Evolutionary conservation across 2,888 invertebrate genomes (phyloP).

Genomic region (Troglohyphantes excavatus): DNA sequence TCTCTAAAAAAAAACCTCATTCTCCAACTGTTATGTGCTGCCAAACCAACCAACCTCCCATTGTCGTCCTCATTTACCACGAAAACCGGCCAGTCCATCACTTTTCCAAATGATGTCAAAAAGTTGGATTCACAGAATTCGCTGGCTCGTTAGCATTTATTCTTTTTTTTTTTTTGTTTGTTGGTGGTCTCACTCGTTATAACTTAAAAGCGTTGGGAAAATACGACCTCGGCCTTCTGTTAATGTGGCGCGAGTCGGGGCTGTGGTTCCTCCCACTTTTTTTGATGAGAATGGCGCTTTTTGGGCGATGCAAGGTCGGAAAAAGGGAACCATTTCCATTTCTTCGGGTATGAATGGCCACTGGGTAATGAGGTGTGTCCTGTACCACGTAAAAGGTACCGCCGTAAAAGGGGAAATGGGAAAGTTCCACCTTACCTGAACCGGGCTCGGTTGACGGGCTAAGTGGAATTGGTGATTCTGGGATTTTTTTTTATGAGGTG

Average conservation of each 20-base stretch:
- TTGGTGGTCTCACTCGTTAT: not conserved
- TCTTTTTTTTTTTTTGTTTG: not conserved
- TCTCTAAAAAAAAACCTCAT: too few relatives aligned
- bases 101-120: not conserved
- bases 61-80: constrained; percentile 1
- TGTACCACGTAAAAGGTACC: constrained; percentile 36
- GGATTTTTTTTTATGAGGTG: not conserved
- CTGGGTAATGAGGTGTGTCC: constrained; percentile 58
- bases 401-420: constrained; percentile 20
- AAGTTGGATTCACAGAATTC: not conserved
- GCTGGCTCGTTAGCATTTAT: constrained; percentile 19
- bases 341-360: not conserved
- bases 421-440: constrained; percentile 2
- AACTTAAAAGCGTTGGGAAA: not conserved
- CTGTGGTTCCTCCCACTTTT: not conserved
- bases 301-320: constrained; percentile 11
- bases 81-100: not conserved
- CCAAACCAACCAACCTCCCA: not conserved
- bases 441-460: constrained; percentile 53
- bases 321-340: not conserved
- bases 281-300: constrained; percentile 13
- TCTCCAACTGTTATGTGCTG: too few relatives aligned
- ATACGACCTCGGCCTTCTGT: not conserved
- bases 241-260: not conserved
- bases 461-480: constrained; percentile 29